These are phyloP conservation scores for Epinephelus awoara DNA, from an alignment of 2,797 vertebrate species.

Conservation along the genomic window DNA sequence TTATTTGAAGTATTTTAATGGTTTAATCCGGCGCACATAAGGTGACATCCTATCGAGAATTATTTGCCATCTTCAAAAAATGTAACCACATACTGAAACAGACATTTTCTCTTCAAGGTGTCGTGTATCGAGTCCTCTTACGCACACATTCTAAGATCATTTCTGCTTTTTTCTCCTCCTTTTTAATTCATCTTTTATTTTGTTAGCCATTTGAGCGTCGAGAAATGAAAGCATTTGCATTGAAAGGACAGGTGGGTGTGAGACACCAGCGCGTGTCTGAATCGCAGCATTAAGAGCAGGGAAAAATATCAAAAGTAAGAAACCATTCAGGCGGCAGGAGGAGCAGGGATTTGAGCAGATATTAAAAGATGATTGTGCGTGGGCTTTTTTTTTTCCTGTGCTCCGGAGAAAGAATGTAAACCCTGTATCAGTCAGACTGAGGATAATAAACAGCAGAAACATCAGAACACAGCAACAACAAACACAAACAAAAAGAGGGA, in stretches of 20 bases:
- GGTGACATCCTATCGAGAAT: slow-evolving; percentile 41
- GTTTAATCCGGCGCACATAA: slow-evolving; percentile 24
- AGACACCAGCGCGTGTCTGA: slow-evolving; percentile 65
- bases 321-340: slow-evolving; percentile 72
- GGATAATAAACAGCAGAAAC: slow-evolving; percentile 81
- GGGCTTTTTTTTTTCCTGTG: slow-evolving; percentile 75
- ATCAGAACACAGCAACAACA: slow-evolving; percentile 75
- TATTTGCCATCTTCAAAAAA: slow-evolving; percentile 58
- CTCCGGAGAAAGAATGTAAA: slow-evolving; percentile 83
- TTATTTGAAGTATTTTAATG: slow-evolving; percentile 24
- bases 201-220: slow-evolving; percentile 64
- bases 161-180: slow-evolving; percentile 14
- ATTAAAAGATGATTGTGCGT: slow-evolving; percentile 88
- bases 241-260: slow-evolving; percentile 84
- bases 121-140: slow-evolving; percentile 42
- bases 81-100: slow-evolving; percentile 47
- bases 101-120: slow-evolving; percentile 51
- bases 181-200: slow-evolving; percentile 64
- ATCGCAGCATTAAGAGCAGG: slow-evolving; percentile 72
- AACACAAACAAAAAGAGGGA: slow-evolving; percentile 75
- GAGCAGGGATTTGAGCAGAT: slow-evolving; percentile 82
- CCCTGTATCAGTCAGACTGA: slow-evolving; percentile 81
- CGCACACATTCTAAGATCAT: slow-evolving; percentile 59
- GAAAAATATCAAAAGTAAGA: slow-evolving; percentile 72
- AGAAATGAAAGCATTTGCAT: slow-evolving; percentile 71